Evolutionary conservation across 2,797 vertebrate genomes (phyloP), one percentile per base, ranked within the genome.

Genomic region (Melanogrammus aeglefinus): DNA sequence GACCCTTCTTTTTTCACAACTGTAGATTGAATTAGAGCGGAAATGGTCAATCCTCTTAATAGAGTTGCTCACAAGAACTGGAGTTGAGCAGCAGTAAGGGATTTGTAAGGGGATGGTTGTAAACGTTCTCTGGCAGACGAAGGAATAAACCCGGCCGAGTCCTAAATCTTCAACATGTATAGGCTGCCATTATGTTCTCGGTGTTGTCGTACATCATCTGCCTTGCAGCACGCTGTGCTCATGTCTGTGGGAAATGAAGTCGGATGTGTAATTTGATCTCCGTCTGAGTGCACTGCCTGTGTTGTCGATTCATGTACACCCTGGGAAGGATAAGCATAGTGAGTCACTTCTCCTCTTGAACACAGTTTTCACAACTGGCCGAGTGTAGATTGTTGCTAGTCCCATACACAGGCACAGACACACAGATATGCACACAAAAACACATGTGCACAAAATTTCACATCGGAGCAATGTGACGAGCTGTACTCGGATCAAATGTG

Each of bases 401-500:
- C 88, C 88, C 81, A 79, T 86, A 87, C 90, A 81, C 89, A 91
- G 79, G 77, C 82, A 36, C 79, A 75, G n/a, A 4, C n/a, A 41
- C 21, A 12, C 2, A 14, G 7, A 24, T 35, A 9, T 21, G 35
- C 47, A 77, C 81, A 75, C 76, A 78, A 75, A 63, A 72, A 74
- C 74, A 57, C 16, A 44, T 44, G 47, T 57, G 72, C 82, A 83
- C 83, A 78, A 57, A 84, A 87, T 88, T 86, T 91, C 88, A 90
- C 90, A 91, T 90, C 89, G 77, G 88, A 88, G 88, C 87, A 91
- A 90, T 92, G 86, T 81, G 83, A 85, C 86, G 83, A 85, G 85
- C 74, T 83, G 92, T 90, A 86, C 87, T 81, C 75, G 77, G 90
- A 93, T 94, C 90, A 93, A 89, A 94, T 91, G 81, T 83, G 82